Conservation (phyloP, 2,113 vertebrate species). For the Scytalopus superciliaris region DNA sequence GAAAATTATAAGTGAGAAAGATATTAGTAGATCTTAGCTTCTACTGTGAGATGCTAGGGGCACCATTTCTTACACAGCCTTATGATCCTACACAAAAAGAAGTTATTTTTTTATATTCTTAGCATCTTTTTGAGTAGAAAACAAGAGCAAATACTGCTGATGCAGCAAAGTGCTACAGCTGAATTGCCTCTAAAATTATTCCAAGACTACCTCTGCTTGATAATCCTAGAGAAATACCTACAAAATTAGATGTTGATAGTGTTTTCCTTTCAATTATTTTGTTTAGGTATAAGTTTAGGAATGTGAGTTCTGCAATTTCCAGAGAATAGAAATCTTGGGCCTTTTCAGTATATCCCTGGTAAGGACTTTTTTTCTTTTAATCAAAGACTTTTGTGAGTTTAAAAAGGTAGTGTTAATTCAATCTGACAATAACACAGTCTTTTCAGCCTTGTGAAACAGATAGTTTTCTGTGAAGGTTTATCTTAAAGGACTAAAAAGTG, state of each 20-base stretch:
- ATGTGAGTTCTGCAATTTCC: neutral
- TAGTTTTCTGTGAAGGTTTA: neutral
- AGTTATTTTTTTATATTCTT: slow-evolving; percentile 23
- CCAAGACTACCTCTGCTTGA: neutral
- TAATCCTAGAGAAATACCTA: neutral
- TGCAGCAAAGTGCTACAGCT: neutral
- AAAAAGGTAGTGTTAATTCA: neutral
- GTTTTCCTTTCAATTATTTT: slow-evolving; percentile 21
- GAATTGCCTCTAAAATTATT: slow-evolving; percentile 35
- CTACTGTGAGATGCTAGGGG: neutral
- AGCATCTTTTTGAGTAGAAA: neutral
- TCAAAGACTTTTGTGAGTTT: neutral
- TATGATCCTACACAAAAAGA: neutral
- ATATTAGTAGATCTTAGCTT: neutral
- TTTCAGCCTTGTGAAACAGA: neutral
- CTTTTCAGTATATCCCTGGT: neutral
- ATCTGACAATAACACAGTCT: neutral
- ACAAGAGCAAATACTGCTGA: neutral
- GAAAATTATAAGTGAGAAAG: neutral
- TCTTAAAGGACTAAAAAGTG: neutral
- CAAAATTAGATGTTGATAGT: neutral
- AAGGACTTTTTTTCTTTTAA: neutral
- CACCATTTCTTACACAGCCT: neutral
- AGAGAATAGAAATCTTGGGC: neutral
- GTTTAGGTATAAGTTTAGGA: neutral